These are phyloP conservation scores for Oryzias melastigma DNA, from an alignment of 2,113 vertebrate species.

Conservation along the genomic window DNA sequence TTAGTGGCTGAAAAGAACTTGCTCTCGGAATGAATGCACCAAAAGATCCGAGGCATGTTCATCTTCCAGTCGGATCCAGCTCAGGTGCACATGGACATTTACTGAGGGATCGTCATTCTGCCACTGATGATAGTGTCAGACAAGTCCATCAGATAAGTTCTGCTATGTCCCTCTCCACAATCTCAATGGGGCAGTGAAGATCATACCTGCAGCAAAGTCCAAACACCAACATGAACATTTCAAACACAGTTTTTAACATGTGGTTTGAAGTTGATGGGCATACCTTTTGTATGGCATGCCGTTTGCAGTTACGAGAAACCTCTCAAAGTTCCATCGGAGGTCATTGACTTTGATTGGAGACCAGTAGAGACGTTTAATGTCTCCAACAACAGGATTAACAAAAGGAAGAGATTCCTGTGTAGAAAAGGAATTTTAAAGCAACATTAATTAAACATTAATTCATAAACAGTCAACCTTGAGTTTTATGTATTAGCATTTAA, in stretches of 20 bases:
- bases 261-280: not conserved
- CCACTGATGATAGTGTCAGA: constrained; percentile 37
- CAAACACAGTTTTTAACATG: not conserved
- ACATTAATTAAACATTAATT: too few relatives aligned
- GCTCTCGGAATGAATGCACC: constrained; percentile 73
- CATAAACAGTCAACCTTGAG: not conserved
- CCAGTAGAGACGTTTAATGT: constrained; percentile 78
- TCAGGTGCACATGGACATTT: constrained; percentile 76
- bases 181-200: constrained; percentile 65
- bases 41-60: constrained; percentile 58
- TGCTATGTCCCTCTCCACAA: constrained; percentile 72
- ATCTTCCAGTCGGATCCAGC: constrained; percentile 74
- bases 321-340: constrained; percentile 83
- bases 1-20: constrained; percentile 60
- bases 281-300: constrained; percentile 76
- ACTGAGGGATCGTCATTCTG: constrained; percentile 77
- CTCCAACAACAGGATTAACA: constrained; percentile 79
- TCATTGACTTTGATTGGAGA: constrained; percentile 78
- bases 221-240: not conserved
- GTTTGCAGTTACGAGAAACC: constrained; percentile 75
- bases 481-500: too few relatives aligned
- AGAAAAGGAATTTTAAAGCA: constrained; percentile 10
- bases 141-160: constrained; percentile 55
- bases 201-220: constrained; percentile 70
- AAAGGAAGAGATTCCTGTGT: constrained; percentile 71